Evolutionary conservation across 2,888 invertebrate species (phyloP), one percentile per base, ranked within the genome.

Genomic region (Drosophila merina): DNA sequence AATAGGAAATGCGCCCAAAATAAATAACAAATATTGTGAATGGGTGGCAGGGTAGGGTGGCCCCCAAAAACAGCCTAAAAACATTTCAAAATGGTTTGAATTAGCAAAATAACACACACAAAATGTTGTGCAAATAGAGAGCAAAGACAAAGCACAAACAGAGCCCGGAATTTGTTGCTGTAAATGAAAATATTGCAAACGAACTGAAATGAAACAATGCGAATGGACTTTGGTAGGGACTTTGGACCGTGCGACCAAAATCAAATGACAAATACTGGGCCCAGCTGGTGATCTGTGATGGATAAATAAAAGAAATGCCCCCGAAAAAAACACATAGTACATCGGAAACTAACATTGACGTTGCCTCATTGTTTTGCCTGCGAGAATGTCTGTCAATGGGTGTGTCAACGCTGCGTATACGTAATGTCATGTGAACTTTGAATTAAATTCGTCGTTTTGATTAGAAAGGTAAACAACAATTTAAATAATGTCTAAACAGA

Each of bases 331-430:
- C 20, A 20, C 20, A 20, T 52, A 48, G 36, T 26, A 25, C 20
- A 40, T 54, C n/a, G 7, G 40, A 52, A 31, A 48, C 48, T 40
- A 68, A 48, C 60, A 50, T 42, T 44, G 42, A 42, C 26, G 38
- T 52, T 10, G 58, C 10, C 12, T 8, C 50, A 69, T 62, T 70
- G 62, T 70, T 70, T 62, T 57, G 57, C 78, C 73, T 75, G 72
- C 72, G 77, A 83, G 74, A 75, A 80, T 77, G 76, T 67, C 69
- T 40, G 54, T 45, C n/a, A 28, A 26, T 63, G 57, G 71, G 71
- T 30, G 70, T 33, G 70, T 36, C 38, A 8, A 48, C 40, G 25
- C 57, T 64, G 68, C 66, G 69, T 74, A 59, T 77, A 69, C 71
- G 69, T 48, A 60, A 69, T 69, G 28, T 38, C 50, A 54, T 66